phyloP scores from a whole-genome alignment of 2,113 vertebrate species.

The Entomyzon cyanotis region DNA sequence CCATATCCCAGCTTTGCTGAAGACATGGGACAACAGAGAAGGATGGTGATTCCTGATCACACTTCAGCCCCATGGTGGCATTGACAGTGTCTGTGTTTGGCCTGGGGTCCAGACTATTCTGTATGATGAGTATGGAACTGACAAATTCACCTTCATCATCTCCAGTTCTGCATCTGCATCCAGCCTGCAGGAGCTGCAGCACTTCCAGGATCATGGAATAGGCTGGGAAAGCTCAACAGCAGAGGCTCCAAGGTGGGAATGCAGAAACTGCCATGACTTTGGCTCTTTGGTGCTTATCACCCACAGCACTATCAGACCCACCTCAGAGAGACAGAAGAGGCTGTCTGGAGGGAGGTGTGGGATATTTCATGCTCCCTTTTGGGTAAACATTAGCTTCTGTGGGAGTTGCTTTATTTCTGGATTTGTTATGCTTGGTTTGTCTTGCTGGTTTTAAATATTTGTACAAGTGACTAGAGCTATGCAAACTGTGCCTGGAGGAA shows the following conservation, averaged over 20 bases:
- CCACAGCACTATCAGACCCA: background rate
- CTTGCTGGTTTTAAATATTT: conserved; percentile 63
- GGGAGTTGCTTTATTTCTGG: conserved; percentile 54
- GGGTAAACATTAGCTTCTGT: conserved; percentile 46
- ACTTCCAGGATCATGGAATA: background rate
- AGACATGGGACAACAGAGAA: background rate
- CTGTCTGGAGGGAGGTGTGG: background rate
- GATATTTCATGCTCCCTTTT: background rate
- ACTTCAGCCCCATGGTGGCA: rapidly evolving
- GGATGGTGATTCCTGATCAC: background rate
- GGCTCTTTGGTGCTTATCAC: background rate
- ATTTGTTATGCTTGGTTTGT: conserved; percentile 62
- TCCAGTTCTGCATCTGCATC: background rate
- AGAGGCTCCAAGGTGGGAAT: background rate
- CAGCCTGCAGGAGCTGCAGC: background rate
- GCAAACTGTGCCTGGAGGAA: conserved; percentile 39
- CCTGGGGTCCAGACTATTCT: background rate
- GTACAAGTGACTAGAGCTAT: conserved; percentile 47
- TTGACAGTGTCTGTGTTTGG: rapidly evolving
- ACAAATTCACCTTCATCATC: background rate
- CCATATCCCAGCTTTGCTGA: background rate
- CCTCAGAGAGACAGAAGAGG: background rate
- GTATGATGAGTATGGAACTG: rapidly evolving
- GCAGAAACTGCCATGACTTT: background rate
- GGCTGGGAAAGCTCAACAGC: background rate